These are phyloP conservation scores for Myoxocephalus aenaeus DNA, from an alignment of 2,797 vertebrate genomes.

Conservation along the genomic window DNA sequence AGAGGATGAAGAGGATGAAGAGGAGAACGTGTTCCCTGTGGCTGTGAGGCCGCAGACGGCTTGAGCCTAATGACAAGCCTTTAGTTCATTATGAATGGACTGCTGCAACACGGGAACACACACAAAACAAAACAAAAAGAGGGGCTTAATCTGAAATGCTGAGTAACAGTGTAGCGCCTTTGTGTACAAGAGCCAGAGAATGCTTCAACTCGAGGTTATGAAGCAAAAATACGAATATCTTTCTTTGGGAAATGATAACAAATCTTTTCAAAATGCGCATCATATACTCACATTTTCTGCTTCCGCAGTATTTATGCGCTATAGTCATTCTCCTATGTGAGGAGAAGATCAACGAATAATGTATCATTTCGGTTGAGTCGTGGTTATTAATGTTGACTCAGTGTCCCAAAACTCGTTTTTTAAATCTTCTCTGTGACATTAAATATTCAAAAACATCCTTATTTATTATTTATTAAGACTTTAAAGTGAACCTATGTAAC, in stretches of 20 bases:
- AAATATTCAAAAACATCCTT: not conserved
- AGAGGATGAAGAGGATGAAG: constrained; percentile 70
- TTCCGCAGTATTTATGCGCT: no score
- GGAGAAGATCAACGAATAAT: not conserved
- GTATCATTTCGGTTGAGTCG: not conserved
- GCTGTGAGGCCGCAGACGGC: constrained; percentile 53
- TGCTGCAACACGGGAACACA: constrained; percentile 38
- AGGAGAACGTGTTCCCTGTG: constrained; percentile 51
- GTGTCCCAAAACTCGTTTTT: not conserved
- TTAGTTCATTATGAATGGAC: constrained; percentile 65
- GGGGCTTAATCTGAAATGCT: constrained; percentile 52
- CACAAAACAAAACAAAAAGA: not conserved
- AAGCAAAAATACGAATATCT: not conserved
- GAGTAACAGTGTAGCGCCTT: constrained; percentile 16
- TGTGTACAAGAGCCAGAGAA: not conserved
- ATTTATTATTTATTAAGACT: not conserved
- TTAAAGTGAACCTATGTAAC: not conserved
- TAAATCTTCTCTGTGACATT: not conserved
- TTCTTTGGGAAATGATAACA: not conserved
- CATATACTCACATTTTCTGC: no score
- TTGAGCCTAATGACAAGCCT: constrained; percentile 58
- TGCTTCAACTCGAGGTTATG: not conserved
- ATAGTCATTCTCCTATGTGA: not conserved
- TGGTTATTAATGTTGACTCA: not conserved
- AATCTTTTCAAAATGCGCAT: no score